Conservation (phyloP, 1,140 invertebrate species). For the Metaphire vulgaris region DNA sequence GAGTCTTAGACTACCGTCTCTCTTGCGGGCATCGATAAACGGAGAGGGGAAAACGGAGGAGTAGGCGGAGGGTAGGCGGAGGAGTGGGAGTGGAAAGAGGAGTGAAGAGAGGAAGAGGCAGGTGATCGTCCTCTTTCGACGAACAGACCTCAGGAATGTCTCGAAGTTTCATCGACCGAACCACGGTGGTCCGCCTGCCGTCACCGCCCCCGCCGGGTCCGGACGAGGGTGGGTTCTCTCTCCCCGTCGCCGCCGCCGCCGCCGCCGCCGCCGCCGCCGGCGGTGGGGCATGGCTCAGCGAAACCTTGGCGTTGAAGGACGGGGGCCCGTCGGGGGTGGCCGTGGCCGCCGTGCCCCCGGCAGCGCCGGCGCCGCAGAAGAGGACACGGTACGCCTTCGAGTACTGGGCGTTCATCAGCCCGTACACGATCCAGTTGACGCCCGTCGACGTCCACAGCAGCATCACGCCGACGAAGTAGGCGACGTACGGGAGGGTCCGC, state of each 20-base stretch:
- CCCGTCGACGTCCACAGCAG: conserved; percentile 21
- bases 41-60: not conserved
- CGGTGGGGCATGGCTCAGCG: not conserved
- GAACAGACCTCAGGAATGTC: too few relatives aligned
- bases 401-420: conserved; percentile 28
- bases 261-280: too few relatives aligned
- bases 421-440: conserved; percentile 27
- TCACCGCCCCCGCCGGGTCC: not conserved
- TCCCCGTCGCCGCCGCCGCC: too few relatives aligned
- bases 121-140: not conserved
- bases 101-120: not conserved
- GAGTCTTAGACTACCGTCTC: too few relatives aligned
- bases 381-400: conserved; percentile 12
- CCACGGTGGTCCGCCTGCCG: not conserved
- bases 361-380: not conserved
- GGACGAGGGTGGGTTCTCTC: too few relatives aligned
- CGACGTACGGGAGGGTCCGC: conserved; percentile 3
- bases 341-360: not conserved
- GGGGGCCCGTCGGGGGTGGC: not conserved
- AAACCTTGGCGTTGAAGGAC: not conserved
- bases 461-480: conserved; percentile 22
- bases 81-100: not conserved
- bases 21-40: not conserved
- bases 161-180: not conserved
- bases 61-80: not conserved